These are phyloP conservation scores for Danio kyathit DNA, from an alignment of 2,797 vertebrate genomes.

Conservation along the genomic window DNA sequence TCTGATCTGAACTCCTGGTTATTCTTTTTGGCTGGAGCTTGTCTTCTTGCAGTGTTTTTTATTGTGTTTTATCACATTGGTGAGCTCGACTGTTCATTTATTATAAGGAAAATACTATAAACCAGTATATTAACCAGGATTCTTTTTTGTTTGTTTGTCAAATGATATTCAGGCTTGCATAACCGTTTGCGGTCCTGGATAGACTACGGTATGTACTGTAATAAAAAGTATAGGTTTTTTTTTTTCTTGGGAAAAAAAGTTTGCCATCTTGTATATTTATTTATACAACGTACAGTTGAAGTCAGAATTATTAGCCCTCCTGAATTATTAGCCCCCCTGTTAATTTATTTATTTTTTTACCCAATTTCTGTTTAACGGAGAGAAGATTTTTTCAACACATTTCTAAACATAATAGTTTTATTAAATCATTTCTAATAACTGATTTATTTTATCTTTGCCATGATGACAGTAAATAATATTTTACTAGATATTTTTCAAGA, in stretches of 20 bases:
- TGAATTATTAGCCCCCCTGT: no score
- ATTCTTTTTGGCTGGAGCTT: conserved; percentile 5
- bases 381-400: no score
- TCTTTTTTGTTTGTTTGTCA: background rate
- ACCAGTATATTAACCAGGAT: background rate
- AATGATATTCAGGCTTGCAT: background rate
- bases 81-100: background rate
- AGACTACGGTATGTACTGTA: background rate
- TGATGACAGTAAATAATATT: no score
- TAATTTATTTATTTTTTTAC: no score
- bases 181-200: background rate
- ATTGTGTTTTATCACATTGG: background rate
- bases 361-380: no score
- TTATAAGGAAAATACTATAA: background rate
- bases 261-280: background rate
- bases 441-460: no score
- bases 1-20: background rate
- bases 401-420: no score
- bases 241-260: background rate
- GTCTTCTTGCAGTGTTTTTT: background rate
- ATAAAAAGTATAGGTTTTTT: background rate
- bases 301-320: no score
- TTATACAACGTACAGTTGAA: background rate
- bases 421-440: no score
- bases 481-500: no score